These are phyloP conservation scores for Plagodis dolabraria DNA, from an alignment of 2,888 invertebrate species.

Conservation along the genomic window DNA sequence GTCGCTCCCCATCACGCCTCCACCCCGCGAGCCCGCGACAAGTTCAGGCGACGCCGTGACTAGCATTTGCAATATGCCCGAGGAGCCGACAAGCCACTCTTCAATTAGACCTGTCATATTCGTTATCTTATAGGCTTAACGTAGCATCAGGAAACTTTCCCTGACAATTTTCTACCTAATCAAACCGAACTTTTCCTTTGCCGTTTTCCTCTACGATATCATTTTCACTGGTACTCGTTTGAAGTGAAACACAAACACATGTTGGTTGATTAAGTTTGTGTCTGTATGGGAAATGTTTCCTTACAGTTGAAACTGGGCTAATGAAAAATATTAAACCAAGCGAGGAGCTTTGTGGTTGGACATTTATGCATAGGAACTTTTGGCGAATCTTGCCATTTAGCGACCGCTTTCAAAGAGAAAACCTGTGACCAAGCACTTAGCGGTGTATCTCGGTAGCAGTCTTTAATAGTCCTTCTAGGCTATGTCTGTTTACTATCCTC, in stretches of 20 bases:
- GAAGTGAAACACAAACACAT: constrained; percentile 30
- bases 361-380: too few species aligned
- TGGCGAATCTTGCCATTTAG: too few species aligned
- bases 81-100: constrained; percentile 57
- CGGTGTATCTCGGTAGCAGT: too few species aligned
- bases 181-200: constrained; percentile 35
- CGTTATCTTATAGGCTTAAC: constrained; percentile 53
- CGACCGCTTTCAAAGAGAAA: too few species aligned
- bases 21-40: constrained; percentile 48
- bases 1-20: constrained; percentile 49
- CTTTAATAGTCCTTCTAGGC: too few species aligned
- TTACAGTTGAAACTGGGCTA: not conserved
- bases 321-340: too few species aligned
- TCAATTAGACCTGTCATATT: constrained; percentile 58
- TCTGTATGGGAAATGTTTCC: constrained; percentile 3
- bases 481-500: too few species aligned
- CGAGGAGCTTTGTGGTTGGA: too few species aligned
- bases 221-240: constrained; percentile 28
- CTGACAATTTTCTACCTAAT: constrained; percentile 42
- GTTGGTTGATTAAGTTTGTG: constrained; percentile 25
- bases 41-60: constrained; percentile 72
- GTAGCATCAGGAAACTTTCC: constrained; percentile 39
- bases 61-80: constrained; percentile 65
- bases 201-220: constrained; percentile 32
- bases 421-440: too few species aligned